Conservation (phyloP, 2,113 vertebrate genomes). For the Abramis brama region DNA sequence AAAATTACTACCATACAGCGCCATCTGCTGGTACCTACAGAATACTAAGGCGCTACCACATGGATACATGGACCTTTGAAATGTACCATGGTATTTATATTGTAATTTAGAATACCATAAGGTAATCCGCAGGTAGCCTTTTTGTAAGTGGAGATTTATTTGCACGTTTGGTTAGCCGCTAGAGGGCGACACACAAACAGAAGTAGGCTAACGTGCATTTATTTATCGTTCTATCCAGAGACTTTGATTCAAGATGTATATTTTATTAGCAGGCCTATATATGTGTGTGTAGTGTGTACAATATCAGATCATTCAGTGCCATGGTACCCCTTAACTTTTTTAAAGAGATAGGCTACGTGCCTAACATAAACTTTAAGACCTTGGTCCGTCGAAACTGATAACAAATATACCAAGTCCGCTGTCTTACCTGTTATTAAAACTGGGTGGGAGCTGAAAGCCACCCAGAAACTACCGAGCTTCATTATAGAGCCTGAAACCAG, state of each 20-base stretch:
- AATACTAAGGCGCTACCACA: background rate
- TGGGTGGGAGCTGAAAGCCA: slow-evolving; percentile 50
- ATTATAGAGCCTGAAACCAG: slow-evolving; percentile 46
- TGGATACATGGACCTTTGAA: background rate
- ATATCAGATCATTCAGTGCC: background rate
- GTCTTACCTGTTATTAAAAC: slow-evolving; percentile 46
- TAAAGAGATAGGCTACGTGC: too few relatives aligned
- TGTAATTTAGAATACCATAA: background rate
- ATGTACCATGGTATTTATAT: background rate
- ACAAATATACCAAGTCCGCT: background rate
- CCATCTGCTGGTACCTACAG: background rate
- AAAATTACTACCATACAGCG: background rate
- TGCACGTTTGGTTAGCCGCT: background rate
- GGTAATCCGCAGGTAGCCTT: background rate
- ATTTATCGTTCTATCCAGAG: background rate
- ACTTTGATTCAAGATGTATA: background rate
- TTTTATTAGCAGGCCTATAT: background rate
- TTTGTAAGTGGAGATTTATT: background rate
- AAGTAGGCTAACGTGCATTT: background rate
- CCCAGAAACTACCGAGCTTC: slow-evolving; percentile 45
- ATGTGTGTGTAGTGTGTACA: background rate
- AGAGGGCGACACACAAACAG: background rate
- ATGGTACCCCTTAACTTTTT: background rate
- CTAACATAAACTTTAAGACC: background rate
- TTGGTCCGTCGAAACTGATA: background rate